phyloP scores from a whole-genome alignment of 2,888 invertebrate genomes.

The Ophion costatus region DNA sequence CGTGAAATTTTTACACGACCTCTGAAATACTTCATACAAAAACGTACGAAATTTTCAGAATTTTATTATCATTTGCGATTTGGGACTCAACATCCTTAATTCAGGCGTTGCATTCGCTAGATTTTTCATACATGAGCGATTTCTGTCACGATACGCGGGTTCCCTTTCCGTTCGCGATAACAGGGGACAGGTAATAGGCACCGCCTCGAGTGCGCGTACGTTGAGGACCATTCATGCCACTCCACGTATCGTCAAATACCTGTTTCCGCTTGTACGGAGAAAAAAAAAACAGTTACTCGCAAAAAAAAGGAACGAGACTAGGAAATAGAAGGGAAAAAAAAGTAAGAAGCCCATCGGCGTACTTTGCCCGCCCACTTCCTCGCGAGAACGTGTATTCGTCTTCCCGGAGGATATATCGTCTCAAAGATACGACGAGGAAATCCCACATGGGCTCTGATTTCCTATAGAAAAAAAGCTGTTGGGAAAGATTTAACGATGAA shows the following conservation, averaged over 20 bases:
- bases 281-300: conserved; percentile 58
- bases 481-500: conserved; percentile 15
- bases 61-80: too few species aligned
- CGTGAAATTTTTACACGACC: too few species aligned
- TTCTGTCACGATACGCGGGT: not conserved
- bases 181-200: conserved; percentile 40
- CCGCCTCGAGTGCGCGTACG: conserved; percentile 29
- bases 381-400: conserved; percentile 24
- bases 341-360: conserved; percentile 54
- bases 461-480: conserved; percentile 2
- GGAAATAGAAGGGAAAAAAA: conserved; percentile 39
- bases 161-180: conserved; percentile 52
- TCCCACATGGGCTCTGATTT: conserved; percentile 29
- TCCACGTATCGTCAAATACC: conserved; percentile 57
- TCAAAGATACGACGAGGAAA: conserved; percentile 49
- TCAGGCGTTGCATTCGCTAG: conserved; percentile 26
- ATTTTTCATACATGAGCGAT: conserved; percentile 27
- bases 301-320: conserved; percentile 37
- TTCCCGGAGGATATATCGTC: conserved; percentile 47
- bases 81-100: not conserved
- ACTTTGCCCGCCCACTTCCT: conserved; percentile 62
- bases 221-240: conserved; percentile 49
- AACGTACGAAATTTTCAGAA: not conserved
- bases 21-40: too few species aligned
- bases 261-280: conserved; percentile 56